Evolutionary conservation across 1,140 invertebrate species (phyloP).

Genomic region (Onthophagus taurus): DNA sequence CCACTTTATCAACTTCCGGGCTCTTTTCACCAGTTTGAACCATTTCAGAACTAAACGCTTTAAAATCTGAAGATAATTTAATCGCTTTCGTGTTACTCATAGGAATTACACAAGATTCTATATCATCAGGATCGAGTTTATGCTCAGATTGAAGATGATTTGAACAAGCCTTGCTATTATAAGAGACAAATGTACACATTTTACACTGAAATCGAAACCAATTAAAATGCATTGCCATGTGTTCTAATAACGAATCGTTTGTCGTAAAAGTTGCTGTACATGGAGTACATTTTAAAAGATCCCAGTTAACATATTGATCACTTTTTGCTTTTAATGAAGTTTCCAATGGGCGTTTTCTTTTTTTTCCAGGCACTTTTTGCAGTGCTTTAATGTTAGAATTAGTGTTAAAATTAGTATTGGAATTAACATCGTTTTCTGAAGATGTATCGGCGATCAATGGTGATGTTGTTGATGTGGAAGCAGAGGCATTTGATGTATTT

Average conservation of each 20-base stretch:
- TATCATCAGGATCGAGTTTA: not conserved
- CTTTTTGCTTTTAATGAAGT: slow-evolving; percentile 6
- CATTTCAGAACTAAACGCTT: not conserved
- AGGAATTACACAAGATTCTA: slow-evolving; percentile 27
- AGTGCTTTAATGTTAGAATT: not conserved
- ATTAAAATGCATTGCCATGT: slow-evolving; percentile 39
- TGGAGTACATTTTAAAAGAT: slow-evolving; percentile 33
- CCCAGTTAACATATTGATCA: slow-evolving; percentile 18
- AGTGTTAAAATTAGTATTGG: no score
- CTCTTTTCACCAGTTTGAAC: not conserved
- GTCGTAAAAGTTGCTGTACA: slow-evolving; percentile 35
- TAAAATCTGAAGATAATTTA: slow-evolving; percentile 25
- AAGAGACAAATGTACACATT: slow-evolving; percentile 37
- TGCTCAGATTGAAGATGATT: slow-evolving; percentile 27
- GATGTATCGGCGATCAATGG: no score
- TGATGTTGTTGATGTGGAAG: no score
- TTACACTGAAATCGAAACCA: slow-evolving; percentile 40
- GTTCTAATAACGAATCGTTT: slow-evolving; percentile 32
- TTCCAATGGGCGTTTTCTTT: slow-evolving; percentile 3
- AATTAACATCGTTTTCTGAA: no score
- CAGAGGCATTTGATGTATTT: no score
- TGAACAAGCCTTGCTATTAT: slow-evolving; percentile 34
- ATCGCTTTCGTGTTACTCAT: slow-evolving; percentile 31
- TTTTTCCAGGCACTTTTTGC: not conserved
- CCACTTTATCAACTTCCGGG: slow-evolving; percentile 3